These are phyloP conservation scores for Crotalus adamanteus DNA, from an alignment of 2,797 vertebrate genomes.

Conservation along the genomic window DNA sequence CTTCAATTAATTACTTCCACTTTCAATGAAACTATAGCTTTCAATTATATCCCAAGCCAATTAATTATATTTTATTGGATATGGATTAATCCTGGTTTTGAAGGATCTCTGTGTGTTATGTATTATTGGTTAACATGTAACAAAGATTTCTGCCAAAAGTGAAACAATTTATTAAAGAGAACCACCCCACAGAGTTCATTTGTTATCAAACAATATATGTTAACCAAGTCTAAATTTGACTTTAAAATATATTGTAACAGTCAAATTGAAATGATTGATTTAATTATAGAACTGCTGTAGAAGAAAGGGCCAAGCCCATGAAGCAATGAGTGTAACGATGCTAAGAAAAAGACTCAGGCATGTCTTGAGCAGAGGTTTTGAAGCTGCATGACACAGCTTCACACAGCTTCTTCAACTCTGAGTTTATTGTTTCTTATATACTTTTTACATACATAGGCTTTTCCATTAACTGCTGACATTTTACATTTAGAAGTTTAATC, in stretches of 20 bases:
- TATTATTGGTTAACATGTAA: neutral
- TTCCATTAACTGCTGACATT: too few species aligned
- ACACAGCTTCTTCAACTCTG: too few species aligned
- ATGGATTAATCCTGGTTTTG: neutral
- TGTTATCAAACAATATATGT: neutral
- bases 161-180: neutral
- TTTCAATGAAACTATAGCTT: neutral
- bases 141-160: neutral
- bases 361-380: too few species aligned
- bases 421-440: too few species aligned
- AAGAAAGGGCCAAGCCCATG: neutral
- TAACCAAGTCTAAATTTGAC: neutral
- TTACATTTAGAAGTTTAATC: too few species aligned
- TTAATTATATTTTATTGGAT: neutral
- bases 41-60: neutral
- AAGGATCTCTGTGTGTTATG: too few species aligned
- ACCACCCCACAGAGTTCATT: neutral
- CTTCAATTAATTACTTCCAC: neutral
- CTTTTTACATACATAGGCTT: too few species aligned
- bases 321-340: neutral
- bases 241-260: neutral
- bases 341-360: too few species aligned
- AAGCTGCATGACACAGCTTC: too few species aligned
- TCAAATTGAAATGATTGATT: neutral
- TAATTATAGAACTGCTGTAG: neutral